Conservation (phyloP, 1,140 invertebrate genomes). For the Oncopodura yosiiana region DNA sequence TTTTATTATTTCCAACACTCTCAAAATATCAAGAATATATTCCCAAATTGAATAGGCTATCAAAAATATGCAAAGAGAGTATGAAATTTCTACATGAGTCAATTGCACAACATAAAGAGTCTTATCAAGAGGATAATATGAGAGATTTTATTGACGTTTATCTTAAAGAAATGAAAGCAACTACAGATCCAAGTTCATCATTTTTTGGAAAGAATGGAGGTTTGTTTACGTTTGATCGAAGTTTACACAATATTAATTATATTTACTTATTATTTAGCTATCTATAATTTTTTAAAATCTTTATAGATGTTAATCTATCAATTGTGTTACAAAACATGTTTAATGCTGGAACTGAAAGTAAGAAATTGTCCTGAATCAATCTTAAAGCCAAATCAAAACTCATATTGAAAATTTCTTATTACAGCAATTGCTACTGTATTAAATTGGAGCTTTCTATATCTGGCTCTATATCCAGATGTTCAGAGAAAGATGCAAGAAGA, state of each 20-base stretch:
- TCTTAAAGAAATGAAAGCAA: constrained; percentile 44
- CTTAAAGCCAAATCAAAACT: not conserved
- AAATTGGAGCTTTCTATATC: constrained; percentile 36
- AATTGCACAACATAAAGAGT: constrained; percentile 59
- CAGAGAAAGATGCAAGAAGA: constrained; percentile 38
- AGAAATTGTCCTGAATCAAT: not conserved
- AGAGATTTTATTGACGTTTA: constrained; percentile 78
- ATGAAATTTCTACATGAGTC: constrained; percentile 62
- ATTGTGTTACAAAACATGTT: not conserved
- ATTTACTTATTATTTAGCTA: not conserved
- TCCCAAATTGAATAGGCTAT: not conserved
- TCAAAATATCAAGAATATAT: too few relatives aligned
- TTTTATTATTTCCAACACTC: too few relatives aligned
- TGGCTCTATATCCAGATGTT: constrained; percentile 36
- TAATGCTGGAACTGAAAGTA: not conserved
- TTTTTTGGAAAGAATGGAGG: not conserved
- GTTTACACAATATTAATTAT: not conserved
- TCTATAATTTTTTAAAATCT: not conserved
- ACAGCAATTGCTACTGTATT: constrained; percentile 37
- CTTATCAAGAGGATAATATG: constrained; percentile 50
- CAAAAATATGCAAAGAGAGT: constrained; percentile 67
- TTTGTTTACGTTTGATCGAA: too few relatives aligned
- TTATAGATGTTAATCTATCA: not conserved
- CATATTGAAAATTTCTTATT: not conserved
- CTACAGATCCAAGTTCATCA: not conserved